phyloP scores from a whole-genome alignment of 2,888 invertebrate species.

The Apoderus coryli region DNA sequence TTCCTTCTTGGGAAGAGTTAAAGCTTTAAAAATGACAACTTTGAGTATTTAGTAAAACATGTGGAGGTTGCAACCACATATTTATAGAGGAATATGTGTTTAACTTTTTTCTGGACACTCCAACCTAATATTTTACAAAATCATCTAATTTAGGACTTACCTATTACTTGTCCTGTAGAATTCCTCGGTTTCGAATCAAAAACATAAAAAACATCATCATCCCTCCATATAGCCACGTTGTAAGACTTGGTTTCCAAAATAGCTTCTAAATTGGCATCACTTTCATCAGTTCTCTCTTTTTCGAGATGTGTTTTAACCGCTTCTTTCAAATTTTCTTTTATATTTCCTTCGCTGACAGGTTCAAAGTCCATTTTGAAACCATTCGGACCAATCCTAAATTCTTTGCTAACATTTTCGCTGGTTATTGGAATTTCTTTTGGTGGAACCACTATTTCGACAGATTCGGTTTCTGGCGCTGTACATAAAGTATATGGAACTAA shows the following conservation, averaged over 20 bases:
- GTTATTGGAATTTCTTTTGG: slow-evolving; percentile 5
- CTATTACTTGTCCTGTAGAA: slow-evolving; percentile 25
- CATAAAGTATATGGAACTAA: too few relatives aligned
- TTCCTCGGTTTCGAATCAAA: slow-evolving; percentile 30
- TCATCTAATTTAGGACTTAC: too few relatives aligned
- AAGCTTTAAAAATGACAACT: too few relatives aligned
- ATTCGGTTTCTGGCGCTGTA: neutral
- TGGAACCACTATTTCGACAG: neutral
- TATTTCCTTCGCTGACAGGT: slow-evolving; percentile 17
- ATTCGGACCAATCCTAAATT: slow-evolving; percentile 29
- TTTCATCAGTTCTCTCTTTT: slow-evolving; percentile 13
- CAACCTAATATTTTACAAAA: too few relatives aligned
- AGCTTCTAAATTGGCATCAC: slow-evolving; percentile 17
- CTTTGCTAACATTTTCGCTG: slow-evolving; percentile 24
- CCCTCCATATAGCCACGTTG: slow-evolving; percentile 27
- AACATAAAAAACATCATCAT: slow-evolving; percentile 23
- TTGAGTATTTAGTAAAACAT: too few relatives aligned
- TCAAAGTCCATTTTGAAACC: slow-evolving; percentile 21
- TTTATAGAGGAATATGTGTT: too few relatives aligned
- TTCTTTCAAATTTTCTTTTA: slow-evolving; percentile 17
- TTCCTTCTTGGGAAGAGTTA: too few relatives aligned
- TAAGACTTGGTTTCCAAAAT: slow-evolving; percentile 24
- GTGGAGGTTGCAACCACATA: too few relatives aligned
- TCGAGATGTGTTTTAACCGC: slow-evolving; percentile 16
- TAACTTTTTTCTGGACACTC: too few relatives aligned